Percentiles rank a stretch among this genome's conserved stretches.
Conservation (phyloP, 2,113 vertebrate species). For the Hippocampus barbouri region DNA sequence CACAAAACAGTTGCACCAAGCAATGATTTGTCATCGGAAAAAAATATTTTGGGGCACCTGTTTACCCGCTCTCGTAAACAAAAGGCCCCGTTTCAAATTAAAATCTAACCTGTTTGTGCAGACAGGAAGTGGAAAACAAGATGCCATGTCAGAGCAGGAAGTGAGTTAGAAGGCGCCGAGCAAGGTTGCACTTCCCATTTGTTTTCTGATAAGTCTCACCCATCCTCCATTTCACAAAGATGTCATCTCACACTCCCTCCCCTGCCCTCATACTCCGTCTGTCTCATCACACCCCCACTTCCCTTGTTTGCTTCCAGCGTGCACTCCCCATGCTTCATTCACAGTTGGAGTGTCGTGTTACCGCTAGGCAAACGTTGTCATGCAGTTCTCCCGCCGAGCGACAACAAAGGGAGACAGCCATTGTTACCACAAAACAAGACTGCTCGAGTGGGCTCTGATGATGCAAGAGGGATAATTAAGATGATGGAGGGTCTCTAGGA, state of each 20-base stretch:
- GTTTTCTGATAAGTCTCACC: background rate
- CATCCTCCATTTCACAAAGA: background rate
- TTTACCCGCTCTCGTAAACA: too few relatives aligned
- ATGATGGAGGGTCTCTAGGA: background rate
- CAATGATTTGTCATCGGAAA: too few relatives aligned
- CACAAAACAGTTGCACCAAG: too few relatives aligned
- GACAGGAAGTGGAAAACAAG: background rate
- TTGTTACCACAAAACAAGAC: background rate
- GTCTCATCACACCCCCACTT: background rate
- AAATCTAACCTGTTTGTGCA: background rate
- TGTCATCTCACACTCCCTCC: background rate
- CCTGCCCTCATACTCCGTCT: background rate
- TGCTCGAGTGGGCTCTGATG: background rate
- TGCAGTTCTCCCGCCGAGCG: background rate
- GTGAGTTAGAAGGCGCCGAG: background rate
- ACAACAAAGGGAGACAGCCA: background rate
- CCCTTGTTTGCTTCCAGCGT: background rate
- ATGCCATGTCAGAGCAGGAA: background rate
- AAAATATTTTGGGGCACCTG: too few relatives aligned
- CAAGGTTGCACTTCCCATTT: background rate
- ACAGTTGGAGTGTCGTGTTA: conserved; percentile 6
- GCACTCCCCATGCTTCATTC: background rate
- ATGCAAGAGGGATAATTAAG: background rate
- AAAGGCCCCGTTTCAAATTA: background rate
- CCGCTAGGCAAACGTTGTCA: background rate